Base-by-base conservation (phyloP, 1,140 invertebrate species). In the Odontomachus brunneus region DNA sequence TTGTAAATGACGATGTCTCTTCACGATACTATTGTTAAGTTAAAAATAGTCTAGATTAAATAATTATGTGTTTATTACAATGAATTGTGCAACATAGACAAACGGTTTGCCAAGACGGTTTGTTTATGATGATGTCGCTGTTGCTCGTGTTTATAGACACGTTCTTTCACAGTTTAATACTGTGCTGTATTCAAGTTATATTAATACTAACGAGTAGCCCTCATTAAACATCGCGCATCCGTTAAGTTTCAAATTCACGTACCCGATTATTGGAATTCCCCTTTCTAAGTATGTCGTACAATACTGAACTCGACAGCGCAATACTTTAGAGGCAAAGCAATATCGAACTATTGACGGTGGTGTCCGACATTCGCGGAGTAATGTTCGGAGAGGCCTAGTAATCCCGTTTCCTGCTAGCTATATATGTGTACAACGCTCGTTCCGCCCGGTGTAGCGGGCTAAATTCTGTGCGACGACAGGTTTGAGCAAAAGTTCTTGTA, bases 401-500 rank as follows among this genome's bases (percentile, higher is more conserved):
- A 67, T 67, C 62, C 29, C 14, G 33, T n/a, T 59, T 53, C 22
- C 24, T 57, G 53, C 24, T 26, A 62, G 29, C 29, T 38, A 44
- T 69, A 22, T 66, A 48, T 29, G 15, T 53, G 19, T 44, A 69
- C 80, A 26, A 51, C 48, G 51, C 75, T 65, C 57, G 72, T 74
- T 55, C 14, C 17, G 38, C 17, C 60, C 22, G 14, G 38, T 22
- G 29, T 67, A 14, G 9, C 49, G 62, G 29, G 62, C 24, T 17
- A 75, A 71, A 53, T 38, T 72, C n/a, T 74, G 17, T 57, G 83
- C 60, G 66, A 51, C 83, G 49, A 33, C 26, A 55, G 65, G 62
- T 86, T 49, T 90, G 87, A 88, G 87, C 89, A 89, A 89, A 89
- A 90, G 86, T 90, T 85, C 14, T 69, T 19, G 29, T 72, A 67